These are phyloP conservation scores for Tinea pellionella DNA, from an alignment of 2,888 invertebrate genomes.

Conservation along the genomic window DNA sequence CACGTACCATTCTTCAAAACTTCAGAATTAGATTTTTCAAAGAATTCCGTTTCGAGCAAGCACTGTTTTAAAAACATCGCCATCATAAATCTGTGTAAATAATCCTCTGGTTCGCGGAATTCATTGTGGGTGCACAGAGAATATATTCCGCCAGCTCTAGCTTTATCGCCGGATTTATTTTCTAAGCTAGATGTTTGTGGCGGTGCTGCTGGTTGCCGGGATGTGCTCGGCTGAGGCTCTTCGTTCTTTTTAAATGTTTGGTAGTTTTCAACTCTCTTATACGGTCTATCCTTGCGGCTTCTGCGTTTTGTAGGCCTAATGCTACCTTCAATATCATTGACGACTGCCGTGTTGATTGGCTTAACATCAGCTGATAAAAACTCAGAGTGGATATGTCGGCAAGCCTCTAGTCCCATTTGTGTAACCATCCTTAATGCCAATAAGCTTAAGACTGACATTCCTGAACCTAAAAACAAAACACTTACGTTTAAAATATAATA, in stretches of 20 bases:
- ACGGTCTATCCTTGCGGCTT: conserved; percentile 51
- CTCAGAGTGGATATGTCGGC: conserved; percentile 57
- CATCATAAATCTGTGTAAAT: conserved; percentile 81
- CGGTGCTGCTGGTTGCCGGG: neutral
- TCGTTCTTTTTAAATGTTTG: too few species aligned
- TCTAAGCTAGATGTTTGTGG: too few species aligned
- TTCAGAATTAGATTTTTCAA: conserved; percentile 44
- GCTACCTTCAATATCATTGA: conserved; percentile 50
- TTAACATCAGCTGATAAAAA: conserved; percentile 37
- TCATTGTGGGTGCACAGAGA: conserved; percentile 75
- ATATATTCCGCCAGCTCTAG: conserved; percentile 64
- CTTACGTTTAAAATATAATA: neutral
- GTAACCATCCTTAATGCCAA: conserved; percentile 83
- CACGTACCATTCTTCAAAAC: conserved; percentile 32
- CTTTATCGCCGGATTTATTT: too few species aligned
- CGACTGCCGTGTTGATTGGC: conserved; percentile 35
- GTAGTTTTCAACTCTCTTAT: too few species aligned
- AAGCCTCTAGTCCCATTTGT: conserved; percentile 67
- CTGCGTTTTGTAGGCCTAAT: conserved; percentile 51
- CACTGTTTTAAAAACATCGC: conserved; percentile 79
- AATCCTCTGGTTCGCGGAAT: conserved; percentile 73
- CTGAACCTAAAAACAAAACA: conserved; percentile 64
- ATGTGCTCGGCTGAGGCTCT: conserved; percentile 22
- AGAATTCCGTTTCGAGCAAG: conserved; percentile 76
- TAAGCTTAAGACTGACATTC: conserved; percentile 84